Evolutionary conservation across 2,113 vertebrate species (phyloP).

Genomic region (Tragelaphus buxtoni): DNA sequence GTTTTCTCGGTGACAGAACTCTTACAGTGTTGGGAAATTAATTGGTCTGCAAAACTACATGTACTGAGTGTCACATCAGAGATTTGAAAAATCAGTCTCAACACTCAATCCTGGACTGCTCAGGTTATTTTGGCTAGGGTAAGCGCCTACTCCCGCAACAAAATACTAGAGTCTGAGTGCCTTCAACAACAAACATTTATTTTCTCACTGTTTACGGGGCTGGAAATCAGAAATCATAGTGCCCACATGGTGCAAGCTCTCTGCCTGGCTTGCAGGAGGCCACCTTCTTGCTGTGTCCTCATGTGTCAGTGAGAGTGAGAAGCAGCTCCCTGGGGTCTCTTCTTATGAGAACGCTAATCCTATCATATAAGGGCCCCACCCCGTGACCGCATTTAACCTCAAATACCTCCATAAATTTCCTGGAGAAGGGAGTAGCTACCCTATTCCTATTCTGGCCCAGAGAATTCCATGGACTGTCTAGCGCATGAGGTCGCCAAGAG

Average conservation of each 20-base stretch:
- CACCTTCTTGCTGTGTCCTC: background rate
- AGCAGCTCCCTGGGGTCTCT: background rate
- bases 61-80: background rate
- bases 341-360: background rate
- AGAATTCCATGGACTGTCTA: background rate
- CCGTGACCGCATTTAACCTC: background rate
- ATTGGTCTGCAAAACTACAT: background rate
- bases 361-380: background rate
- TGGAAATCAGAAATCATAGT: background rate
- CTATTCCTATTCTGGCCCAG: background rate
- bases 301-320: background rate
- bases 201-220: background rate
- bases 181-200: background rate
- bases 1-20: background rate
- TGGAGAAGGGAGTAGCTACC: background rate
- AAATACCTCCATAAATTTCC: background rate
- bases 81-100: background rate
- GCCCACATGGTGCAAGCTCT: background rate
- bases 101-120: background rate
- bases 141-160: background rate
- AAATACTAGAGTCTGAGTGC: background rate
- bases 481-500: background rate
- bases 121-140: background rate
- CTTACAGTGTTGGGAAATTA: background rate
- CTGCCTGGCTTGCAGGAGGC: background rate